These are phyloP conservation scores for Melanostoma mellinum DNA, from an alignment of 2,888 invertebrate species.

Conservation along the genomic window DNA sequence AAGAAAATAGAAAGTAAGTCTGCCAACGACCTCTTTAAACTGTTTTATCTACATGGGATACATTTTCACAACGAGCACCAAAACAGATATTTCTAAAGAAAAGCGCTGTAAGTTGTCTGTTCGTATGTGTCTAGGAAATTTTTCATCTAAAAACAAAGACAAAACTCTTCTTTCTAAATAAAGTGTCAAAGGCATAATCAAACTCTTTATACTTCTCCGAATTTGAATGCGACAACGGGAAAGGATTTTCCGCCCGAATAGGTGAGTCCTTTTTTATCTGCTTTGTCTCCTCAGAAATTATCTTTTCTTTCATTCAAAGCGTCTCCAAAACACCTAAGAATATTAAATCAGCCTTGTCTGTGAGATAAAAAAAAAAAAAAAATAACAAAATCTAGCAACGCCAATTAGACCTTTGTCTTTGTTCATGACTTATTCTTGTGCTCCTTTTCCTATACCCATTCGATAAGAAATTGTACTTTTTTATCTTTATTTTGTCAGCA, in stretches of 20 bases:
- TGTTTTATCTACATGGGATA: no score
- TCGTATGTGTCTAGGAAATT: no score
- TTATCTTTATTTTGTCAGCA: no score
- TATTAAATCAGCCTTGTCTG: not conserved
- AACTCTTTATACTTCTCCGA: conserved; percentile 12
- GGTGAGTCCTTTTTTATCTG: not conserved
- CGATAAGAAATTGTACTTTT: conserved; percentile 10
- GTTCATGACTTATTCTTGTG: conserved; percentile 25
- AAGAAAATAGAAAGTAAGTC: no score
- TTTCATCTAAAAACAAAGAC: not conserved
- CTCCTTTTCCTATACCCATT: not conserved
- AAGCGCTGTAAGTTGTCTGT: no score
- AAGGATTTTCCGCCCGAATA: conserved; percentile 35
- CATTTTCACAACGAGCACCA: no score
- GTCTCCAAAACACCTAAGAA: not conserved
- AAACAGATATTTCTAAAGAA: no score
- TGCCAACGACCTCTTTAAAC: no score
- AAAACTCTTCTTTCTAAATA: conserved; percentile 1
- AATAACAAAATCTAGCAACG: conserved; percentile 4
- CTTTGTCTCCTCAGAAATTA: not conserved
- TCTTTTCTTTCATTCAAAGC: not conserved
- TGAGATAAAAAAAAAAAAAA: not conserved
- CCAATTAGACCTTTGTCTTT: conserved; percentile 27
- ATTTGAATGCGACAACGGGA: conserved; percentile 25
- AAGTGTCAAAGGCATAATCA: conserved; percentile 33